Evolutionary conservation across 2,797 vertebrate genomes (phyloP).

Genomic region (Danio tinwini): DNA sequence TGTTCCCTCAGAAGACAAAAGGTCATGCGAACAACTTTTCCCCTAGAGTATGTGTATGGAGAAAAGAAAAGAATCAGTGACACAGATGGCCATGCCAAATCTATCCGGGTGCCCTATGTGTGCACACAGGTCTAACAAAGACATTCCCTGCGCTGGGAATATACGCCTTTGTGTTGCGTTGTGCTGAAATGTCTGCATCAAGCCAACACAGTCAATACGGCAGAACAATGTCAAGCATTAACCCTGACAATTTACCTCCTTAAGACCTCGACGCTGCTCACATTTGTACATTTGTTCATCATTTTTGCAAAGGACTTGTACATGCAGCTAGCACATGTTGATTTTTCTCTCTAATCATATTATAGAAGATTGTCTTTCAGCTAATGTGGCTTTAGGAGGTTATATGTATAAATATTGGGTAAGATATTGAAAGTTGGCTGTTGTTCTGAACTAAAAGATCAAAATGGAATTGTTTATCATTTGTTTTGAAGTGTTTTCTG

Average conservation of each 20-base stretch:
- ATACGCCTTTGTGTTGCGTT: conserved; percentile 12
- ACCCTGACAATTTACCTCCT: conserved; percentile 41
- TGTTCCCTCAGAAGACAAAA: conserved; percentile 26
- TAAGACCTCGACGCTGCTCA: no score
- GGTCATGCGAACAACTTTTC: conserved; percentile 21
- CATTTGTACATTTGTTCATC: no score
- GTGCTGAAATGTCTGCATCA: conserved; percentile 39
- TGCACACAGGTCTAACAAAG: conserved; percentile 10
- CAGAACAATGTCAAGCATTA: conserved; percentile 53
- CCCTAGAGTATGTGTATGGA: conserved; percentile 8
- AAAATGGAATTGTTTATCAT: no score
- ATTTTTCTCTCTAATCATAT: no score
- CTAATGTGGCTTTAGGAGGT: no score
- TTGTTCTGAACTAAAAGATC: no score
- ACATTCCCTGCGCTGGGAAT: conserved; percentile 22
- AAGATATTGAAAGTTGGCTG: no score
- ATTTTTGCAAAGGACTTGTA: no score
- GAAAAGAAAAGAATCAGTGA: conserved; percentile 23
- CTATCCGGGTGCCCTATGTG: conserved; percentile 41
- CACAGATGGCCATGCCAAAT: conserved; percentile 47
- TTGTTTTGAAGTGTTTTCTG: no score
- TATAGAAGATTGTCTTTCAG: no score
- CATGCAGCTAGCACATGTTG: no score
- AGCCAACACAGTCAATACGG: conserved; percentile 27
- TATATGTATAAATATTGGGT: no score